Base-by-base conservation (phyloP, 2,888 invertebrate genomes). In the Cerastis leucographa region DNA sequence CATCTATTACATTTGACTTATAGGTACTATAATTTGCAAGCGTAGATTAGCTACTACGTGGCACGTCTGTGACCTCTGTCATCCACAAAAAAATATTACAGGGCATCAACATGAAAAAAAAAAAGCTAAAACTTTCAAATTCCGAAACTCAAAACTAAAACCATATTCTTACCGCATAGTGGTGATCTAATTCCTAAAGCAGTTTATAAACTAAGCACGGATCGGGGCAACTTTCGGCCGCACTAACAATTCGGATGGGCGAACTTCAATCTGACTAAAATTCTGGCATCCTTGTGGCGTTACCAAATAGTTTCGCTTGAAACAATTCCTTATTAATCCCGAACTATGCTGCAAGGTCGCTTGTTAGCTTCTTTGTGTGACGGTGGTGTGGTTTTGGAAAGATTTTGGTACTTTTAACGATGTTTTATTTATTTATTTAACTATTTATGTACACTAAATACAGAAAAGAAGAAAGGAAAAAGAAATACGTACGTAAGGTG, bases 211-310 rank as follows among this genome's bases (percentile, higher is more conserved):
- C 87, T 88, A 81, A 80, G 51, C 51, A 69, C 54, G 79, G 66
- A 74, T 87, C 76, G 75, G 25, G 74, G 29, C 68, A 87, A 88
- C 85, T 88, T 87, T 69, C 51, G 12, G 72, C 73, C 79, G 11
- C 74, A 74, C 72, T 87, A 88, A 88, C 87, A 84, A 85, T 87
- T 78, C 76, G 88, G 69, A 77, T 78, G 65, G 68, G n/a, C 74
- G 35, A 87, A 87, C 80, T 88, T 88, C 86, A 88, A 88, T 88
- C 88, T 82, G 89, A 73, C 86, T 88, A 87, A 88, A 87, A 88
- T 86, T 87, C 79, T 78, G 80, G 81, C 79, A 85, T 85, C 88
- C 86, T 87, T 87, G 85, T 42, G 86, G 87, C 79, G 73, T 81
- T 81, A n/a, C 66, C 68, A 25, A 84, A 88, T 87, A 87, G 88